A percentile compares a stretch with the other conserved stretches of the same genome.
Evolutionary conservation across 2,888 invertebrate species (phyloP).

Genomic region (Eristalis tenax): DNA sequence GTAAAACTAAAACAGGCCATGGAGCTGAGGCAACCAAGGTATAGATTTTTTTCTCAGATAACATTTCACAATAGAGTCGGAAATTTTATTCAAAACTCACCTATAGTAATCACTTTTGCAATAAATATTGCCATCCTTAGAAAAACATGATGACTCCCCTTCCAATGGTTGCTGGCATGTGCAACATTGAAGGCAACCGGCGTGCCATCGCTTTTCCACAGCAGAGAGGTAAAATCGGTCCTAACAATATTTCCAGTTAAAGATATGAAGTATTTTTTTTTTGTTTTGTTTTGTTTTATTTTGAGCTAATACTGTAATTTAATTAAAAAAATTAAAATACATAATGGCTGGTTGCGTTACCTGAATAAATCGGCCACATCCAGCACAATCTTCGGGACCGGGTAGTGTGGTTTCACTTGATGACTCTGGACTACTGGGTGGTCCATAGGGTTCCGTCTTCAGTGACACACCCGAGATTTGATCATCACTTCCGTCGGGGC

Average conservation of each 20-base stretch:
- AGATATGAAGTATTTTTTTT: constrained; percentile 53
- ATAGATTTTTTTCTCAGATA: constrained; percentile 38
- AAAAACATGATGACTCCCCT: constrained; percentile 95
- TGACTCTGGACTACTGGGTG: constrained; percentile 81
- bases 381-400: constrained; percentile 86
- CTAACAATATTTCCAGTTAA: constrained; percentile 75
- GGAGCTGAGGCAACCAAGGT: constrained; percentile 10
- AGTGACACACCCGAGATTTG: constrained; percentile 80
- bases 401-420: constrained; percentile 79
- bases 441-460: constrained; percentile 81
- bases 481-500: constrained; percentile 79
- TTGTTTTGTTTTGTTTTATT: constrained; percentile 26
- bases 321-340: constrained; percentile 45
- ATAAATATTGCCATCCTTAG: constrained; percentile 95
- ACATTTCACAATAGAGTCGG: not conserved
- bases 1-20: constrained; percentile 17
- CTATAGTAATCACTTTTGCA: constrained; percentile 98
- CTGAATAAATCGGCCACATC: constrained; percentile 92
- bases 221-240: constrained; percentile 96
- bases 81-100: constrained; percentile 83
- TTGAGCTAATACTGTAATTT: constrained; percentile 63
- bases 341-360: constrained; percentile 73
- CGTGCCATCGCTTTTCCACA: constrained; percentile 96
- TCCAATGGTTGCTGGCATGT: constrained; percentile 95
- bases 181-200: constrained; percentile 93